These are phyloP conservation scores for Uloborus diversus DNA, from an alignment of 1,140 invertebrate species.

Conservation along the genomic window DNA sequence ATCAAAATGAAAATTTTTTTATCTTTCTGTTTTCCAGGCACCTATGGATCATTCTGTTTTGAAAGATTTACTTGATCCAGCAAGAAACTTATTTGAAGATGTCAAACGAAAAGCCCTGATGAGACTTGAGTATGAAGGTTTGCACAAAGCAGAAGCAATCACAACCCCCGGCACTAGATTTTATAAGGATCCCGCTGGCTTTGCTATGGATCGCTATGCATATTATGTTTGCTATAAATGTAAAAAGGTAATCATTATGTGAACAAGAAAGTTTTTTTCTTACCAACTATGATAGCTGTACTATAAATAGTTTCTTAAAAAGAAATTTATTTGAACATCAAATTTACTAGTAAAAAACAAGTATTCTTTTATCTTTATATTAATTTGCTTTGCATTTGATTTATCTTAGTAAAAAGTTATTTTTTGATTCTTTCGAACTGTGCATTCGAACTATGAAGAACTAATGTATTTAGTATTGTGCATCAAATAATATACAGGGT, in stretches of 20 bases:
- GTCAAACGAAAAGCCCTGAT: slow-evolving; percentile 93
- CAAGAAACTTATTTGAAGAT: slow-evolving; percentile 85
- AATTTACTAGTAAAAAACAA: no score
- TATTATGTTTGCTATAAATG: slow-evolving; percentile 99
- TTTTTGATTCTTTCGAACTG: no score
- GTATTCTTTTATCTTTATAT: no score
- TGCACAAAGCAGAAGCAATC: slow-evolving; percentile 80
- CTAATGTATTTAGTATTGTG: no score
- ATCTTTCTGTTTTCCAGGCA: slow-evolving; percentile 66
- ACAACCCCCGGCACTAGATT: slow-evolving; percentile 74
- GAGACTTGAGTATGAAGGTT: slow-evolving; percentile 95
- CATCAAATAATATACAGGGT: no score
- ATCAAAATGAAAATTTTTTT: not conserved
- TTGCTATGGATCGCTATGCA: slow-evolving; percentile 97
- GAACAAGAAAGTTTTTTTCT: no score
- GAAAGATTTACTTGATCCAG: slow-evolving; percentile 79
- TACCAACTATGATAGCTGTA: no score
- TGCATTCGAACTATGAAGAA: no score
- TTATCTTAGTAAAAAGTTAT: no score
- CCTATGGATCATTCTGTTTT: slow-evolving; percentile 86
- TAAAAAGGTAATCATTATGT: slow-evolving; percentile 80
- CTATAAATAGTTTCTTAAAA: no score
- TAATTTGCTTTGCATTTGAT: not conserved
- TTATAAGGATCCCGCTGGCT: slow-evolving; percentile 82
- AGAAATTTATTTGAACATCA: no score